A percentile compares a stretch with the other conserved stretches of the same genome.
Conservation (phyloP, 2,797 vertebrate genomes). For the Phyllotis vaccarum region DNA sequence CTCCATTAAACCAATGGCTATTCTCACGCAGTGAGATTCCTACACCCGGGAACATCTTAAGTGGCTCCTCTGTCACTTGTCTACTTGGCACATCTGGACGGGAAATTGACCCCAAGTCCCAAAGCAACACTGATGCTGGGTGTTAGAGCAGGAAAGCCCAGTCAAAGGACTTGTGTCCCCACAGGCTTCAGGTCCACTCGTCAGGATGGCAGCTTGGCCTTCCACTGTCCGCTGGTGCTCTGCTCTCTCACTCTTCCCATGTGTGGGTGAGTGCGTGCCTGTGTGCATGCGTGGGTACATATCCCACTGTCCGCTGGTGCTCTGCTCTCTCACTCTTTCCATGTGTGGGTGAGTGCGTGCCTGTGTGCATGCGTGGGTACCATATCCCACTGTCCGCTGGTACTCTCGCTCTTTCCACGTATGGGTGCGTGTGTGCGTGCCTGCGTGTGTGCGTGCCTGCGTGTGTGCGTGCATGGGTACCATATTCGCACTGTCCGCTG, state of each 20-base stretch:
- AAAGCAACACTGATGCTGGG: neutral
- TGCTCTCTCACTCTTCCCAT: neutral
- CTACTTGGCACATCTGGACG: neutral
- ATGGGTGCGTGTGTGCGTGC: too few relatives aligned
- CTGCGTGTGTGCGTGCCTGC: neutral
- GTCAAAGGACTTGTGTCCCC: accelerated
- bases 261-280: neutral
- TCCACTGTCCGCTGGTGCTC: neutral
- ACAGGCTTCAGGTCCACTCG: neutral
- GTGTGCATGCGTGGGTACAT: too few relatives aligned
- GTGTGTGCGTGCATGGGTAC: too few relatives aligned
- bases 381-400: too few relatives aligned
- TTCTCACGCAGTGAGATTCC: accelerated
- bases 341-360: too few relatives aligned
- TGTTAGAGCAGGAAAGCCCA: neutral
- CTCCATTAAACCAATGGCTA: neutral
- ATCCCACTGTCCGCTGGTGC: too few relatives aligned
- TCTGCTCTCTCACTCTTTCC: too few relatives aligned
- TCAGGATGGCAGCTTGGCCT: neutral
- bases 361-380: too few relatives aligned
- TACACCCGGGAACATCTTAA: neutral
- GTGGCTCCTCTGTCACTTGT: too few relatives aligned
- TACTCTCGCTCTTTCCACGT: neutral
- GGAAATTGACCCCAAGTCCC: neutral
- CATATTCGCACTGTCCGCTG: too few relatives aligned